Percentiles rank a stretch among this genome's conserved stretches.
Evolutionary conservation across 53 echinoderm and acorn worm genomes (phyloP).

Genomic region (Zoroaster sp.): DNA sequence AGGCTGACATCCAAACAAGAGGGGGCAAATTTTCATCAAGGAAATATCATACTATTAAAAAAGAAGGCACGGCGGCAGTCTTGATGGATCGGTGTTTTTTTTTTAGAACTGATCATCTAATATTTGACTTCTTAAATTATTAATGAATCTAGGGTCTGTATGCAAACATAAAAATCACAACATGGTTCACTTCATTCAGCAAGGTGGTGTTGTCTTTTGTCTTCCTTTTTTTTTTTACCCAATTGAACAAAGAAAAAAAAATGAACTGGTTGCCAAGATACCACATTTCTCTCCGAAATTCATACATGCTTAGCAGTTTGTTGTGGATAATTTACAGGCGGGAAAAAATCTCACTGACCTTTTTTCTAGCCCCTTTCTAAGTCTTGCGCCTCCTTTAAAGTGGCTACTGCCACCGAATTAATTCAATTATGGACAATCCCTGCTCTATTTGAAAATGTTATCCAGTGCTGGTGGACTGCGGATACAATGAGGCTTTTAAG

Average conservation of each 20-base stretch:
- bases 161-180: constrained; percentile 22
- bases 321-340: background rate
- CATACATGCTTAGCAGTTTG: constrained; percentile 1
- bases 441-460: constrained; percentile 1
- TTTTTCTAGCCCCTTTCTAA: background rate
- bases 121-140: constrained; percentile 49
- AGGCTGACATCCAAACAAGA: constrained; percentile 19
- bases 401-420: background rate
- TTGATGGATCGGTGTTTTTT: background rate
- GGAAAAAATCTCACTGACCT: constrained; percentile 16
- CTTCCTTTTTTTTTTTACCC: background rate
- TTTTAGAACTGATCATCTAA: background rate
- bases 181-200: constrained; percentile 3
- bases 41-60: constrained; percentile 30
- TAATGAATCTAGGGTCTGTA: constrained; percentile 1
- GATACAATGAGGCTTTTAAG: constrained; percentile 44
- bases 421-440: constrained; percentile 35
- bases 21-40: constrained; percentile 12
- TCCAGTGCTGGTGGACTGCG: background rate
- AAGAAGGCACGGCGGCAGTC: background rate
- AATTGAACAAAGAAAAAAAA: background rate
- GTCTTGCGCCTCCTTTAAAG: background rate
- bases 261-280: constrained; percentile 11
- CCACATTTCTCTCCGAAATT: constrained; percentile 10
- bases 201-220: background rate